These are phyloP conservation scores for Nemurella pictetii DNA, from an alignment of 2,888 invertebrate species.

Conservation along the genomic window DNA sequence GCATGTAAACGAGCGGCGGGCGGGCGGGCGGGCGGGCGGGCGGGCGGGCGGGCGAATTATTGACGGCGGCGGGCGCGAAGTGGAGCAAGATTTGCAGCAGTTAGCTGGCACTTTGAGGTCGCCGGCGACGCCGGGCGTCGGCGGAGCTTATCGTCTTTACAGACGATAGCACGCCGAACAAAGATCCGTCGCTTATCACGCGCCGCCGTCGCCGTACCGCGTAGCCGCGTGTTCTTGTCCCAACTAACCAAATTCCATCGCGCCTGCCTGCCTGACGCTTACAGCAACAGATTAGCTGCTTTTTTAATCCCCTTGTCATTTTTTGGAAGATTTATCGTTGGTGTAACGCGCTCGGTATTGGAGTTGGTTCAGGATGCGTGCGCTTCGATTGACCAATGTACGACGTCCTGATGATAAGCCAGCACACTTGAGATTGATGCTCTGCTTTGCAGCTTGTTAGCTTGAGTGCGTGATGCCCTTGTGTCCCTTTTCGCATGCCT, in stretches of 20 bases:
- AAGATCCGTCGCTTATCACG: background rate
- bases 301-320: background rate
- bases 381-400: background rate
- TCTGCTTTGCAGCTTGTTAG: background rate
- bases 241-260: too few species aligned
- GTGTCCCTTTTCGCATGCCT: background rate
- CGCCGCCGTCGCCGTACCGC: background rate
- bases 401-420: background rate
- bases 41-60: too few species aligned
- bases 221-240: background rate
- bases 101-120: background rate
- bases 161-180: background rate
- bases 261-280: background rate
- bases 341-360: background rate
- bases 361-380: background rate
- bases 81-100: constrained; percentile 8
- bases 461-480: background rate
- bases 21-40: too few species aligned
- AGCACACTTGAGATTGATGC: background rate
- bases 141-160: background rate
- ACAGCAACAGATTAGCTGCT: background rate
- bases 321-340: background rate
- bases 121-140: background rate
- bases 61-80: background rate
- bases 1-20: background rate